phyloP scores from a whole-genome alignment of 92 coral and sea anemone genomes.

The Palythoa heliodiscus region DNA sequence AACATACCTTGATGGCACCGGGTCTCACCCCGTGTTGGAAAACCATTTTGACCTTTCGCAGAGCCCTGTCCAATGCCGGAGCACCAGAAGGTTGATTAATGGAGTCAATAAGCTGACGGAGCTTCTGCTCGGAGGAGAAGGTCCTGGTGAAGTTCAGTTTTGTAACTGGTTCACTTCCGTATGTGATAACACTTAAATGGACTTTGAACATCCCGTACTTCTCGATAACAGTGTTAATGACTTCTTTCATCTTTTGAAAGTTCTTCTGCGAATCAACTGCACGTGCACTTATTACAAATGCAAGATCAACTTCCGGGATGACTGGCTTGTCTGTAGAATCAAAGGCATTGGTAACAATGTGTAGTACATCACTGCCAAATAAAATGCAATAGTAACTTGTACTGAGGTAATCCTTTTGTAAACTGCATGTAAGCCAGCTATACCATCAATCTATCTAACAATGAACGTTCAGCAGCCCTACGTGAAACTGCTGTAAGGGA shows the following conservation, averaged over 20 bases:
- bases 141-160: slow-evolving; percentile 38
- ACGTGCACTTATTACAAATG: slow-evolving; percentile 76
- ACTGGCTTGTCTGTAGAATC: slow-evolving; percentile 32
- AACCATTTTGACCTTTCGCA: slow-evolving; percentile 22
- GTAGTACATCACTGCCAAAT: background rate
- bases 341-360: background rate
- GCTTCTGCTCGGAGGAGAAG: slow-evolving; percentile 34
- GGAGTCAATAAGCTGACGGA: slow-evolving; percentile 43
- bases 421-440: too few species aligned
- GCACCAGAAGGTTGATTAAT: slow-evolving; percentile 26
- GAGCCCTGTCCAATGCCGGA: slow-evolving; percentile 42
- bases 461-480: too few species aligned
- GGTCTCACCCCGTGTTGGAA: slow-evolving; percentile 49
- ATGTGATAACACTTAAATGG: slow-evolving; percentile 46
- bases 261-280: slow-evolving; percentile 59
- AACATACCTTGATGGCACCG: slow-evolving; percentile 34
- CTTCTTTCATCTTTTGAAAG: slow-evolving; percentile 71
- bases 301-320: slow-evolving; percentile 79
- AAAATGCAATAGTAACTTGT: too few species aligned
- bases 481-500: too few species aligned
- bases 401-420: too few species aligned
- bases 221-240: slow-evolving; percentile 57
- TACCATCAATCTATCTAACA: too few species aligned
- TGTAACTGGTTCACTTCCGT: slow-evolving; percentile 41
- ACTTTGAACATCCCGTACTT: slow-evolving; percentile 66